phyloP scores from a whole-genome alignment of 2,888 invertebrate species.

The Ectemnius lituratus region DNA sequence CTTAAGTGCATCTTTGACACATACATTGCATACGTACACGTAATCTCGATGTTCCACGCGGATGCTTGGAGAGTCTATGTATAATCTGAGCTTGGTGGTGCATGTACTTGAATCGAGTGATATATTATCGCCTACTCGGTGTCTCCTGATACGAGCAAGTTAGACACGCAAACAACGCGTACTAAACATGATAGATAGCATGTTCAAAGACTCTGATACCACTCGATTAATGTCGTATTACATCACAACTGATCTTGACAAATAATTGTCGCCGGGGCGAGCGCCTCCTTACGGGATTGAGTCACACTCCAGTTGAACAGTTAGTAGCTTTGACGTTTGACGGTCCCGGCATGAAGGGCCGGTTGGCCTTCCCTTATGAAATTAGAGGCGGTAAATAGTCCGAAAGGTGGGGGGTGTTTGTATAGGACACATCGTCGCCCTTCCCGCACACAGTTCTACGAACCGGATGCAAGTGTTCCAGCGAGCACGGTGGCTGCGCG shows the following conservation, averaged over 20 bases:
- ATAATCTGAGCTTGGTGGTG: background rate
- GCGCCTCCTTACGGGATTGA: no score
- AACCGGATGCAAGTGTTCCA: slow-evolving; percentile 71
- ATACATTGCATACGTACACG: slow-evolving; percentile 30
- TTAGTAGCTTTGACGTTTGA: no score
- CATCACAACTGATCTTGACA: slow-evolving; percentile 1
- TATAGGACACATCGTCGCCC: slow-evolving; percentile 57
- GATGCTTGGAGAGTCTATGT: background rate
- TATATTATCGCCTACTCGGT: slow-evolving; percentile 31
- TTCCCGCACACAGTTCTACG: slow-evolving; percentile 46
- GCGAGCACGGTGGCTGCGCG: slow-evolving; percentile 59
- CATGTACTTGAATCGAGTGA: slow-evolving; percentile 18
- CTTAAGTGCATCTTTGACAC: slow-evolving; percentile 32
- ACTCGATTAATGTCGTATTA: no score
- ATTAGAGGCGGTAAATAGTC: slow-evolving; percentile 42
- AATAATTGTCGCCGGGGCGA: background rate
- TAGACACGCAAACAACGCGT: slow-evolving; percentile 12
- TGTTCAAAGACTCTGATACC: background rate
- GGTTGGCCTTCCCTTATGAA: slow-evolving; percentile 32
- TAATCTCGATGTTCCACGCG: no score
- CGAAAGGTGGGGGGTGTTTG: slow-evolving; percentile 16
- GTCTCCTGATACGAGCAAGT: slow-evolving; percentile 20
- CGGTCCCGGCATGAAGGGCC: no score
- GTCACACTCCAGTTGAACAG: no score
- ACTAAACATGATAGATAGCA: slow-evolving; percentile 4